Evolutionary conservation across 2,888 invertebrate genomes (phyloP), one percentile per base, ranked within the genome.

Genomic region (Ornithoptera priamus): DNA sequence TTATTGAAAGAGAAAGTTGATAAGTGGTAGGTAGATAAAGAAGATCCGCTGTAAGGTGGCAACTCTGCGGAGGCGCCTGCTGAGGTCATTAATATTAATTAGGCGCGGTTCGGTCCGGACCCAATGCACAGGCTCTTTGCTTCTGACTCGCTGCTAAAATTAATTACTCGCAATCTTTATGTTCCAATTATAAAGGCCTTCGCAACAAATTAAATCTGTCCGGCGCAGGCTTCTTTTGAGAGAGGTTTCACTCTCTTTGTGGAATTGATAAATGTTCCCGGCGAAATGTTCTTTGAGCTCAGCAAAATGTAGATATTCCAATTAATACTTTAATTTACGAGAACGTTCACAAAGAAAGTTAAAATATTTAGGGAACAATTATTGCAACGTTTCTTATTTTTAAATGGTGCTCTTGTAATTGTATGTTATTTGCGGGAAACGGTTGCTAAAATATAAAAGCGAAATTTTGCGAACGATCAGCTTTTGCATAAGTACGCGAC

Each of bases 191-290:
- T 92, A 92, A 92, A 92, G 87, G 92, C 92, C 92, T 92, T 92
- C 89, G 92, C 90, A 90, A 92, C 92, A 92, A 92, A 92, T 92
- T 92, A 92, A 92, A 92, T 92, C 92, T 92, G 92, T 92, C 92
- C 88, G 85, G 83, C 86, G 88, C 92, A 92, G 91, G 88, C 89
- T 86, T 86, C 91, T 90, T 92, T 92, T 90, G 86, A 92, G 92
- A 90, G 90, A 90, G 90, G 89, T 89, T 90, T 91, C 89, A 89
- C 91, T 92, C 88, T 89, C 91, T 92, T 92, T 92, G 92, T 92
- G 86, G 86, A 86, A 87, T 91, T 92, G 92, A 92, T 92, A 92
- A 92, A 92, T 92, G 92, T 90, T 91, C 91, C 82, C 85, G 81
- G 85, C 85, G 76, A 85, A 63, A 88, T 87, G 85, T 88, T 91